Base-by-base conservation (phyloP, 2,113 vertebrate species). In the Callospermophilus lateralis region DNA sequence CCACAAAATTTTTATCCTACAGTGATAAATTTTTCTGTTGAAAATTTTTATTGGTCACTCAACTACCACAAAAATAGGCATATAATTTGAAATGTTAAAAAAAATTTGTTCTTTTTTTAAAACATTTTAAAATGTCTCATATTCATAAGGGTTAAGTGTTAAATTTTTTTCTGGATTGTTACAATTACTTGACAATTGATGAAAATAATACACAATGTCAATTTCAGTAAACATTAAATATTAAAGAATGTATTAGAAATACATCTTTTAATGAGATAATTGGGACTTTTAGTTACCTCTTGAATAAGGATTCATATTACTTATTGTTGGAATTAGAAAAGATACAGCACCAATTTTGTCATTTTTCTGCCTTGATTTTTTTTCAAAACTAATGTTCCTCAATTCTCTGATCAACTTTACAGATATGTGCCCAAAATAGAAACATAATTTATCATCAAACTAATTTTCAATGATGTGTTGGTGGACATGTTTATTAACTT, bases 171-270 rank as follows among this genome's bases (percentile, higher is more conserved):
- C 24, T 53, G 58, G 68, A 53, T 55, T 85, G 20, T 76, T 70
- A 89, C 19, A 42, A 48, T 76, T 58, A 30, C 12, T 80, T 67
- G 68, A 67, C 15, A 77, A 48, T 1, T 84, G 39, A 65, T 88
- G 26, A 72, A 76, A 89, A 85, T 37, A 94, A 67, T 12, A 32
- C 17, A 83, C 37, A 26, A 34, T 70, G 19, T 3, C 79, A 63
- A 96, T 88, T 84, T 84, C 77, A 80, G 30, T 39, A 88, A 80
- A 84, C 22, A 39, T 4, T 79, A 30, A 84, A 37, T 79, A 58
- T 26, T 32, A 34, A 65, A 70, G n/a, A 89, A 80, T 74, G 7
- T 51, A 37, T 24, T 84, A 32, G 70, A 42, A 94, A 72, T 55
- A 1, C 6, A 24, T 65, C 28, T 81, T 84, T 70, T 87, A 77